phyloP scores from a whole-genome alignment of 2,888 invertebrate species.

The Spilarctia lutea region DNA sequence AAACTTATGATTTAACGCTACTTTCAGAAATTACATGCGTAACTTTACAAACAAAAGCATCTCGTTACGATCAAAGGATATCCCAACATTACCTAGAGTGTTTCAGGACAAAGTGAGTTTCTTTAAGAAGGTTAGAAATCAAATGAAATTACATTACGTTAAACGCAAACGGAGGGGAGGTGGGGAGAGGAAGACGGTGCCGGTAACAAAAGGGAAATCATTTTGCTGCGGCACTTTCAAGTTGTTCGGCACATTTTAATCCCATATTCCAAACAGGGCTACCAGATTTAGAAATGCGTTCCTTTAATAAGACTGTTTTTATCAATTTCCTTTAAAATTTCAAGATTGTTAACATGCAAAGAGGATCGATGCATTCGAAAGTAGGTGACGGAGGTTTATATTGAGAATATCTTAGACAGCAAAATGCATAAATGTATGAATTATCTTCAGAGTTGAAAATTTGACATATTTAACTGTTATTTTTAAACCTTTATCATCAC shows the following conservation, averaged over 20 bases:
- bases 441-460: too few species aligned
- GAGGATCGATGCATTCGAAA: too few species aligned
- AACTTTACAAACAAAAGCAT: slow-evolving; percentile 7
- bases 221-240: slow-evolving; percentile 59
- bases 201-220: slow-evolving; percentile 55
- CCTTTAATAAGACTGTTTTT: slow-evolving; percentile 5
- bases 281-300: slow-evolving; percentile 33
- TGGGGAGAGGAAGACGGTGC: slow-evolving; percentile 39
- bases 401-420: too few species aligned
- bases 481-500: too few species aligned
- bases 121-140: slow-evolving; percentile 66
- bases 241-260: slow-evolving; percentile 61
- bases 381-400: too few species aligned
- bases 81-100: slow-evolving; percentile 23
- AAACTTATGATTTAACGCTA: background rate
- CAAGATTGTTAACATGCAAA: background rate
- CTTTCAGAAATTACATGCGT: slow-evolving; percentile 3
- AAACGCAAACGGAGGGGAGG: slow-evolving; percentile 58
- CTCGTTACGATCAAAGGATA: slow-evolving; percentile 38
- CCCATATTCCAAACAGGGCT: slow-evolving; percentile 48
- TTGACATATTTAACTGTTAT: too few species aligned
- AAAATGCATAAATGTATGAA: too few species aligned
- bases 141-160: slow-evolving; percentile 68
- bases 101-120: slow-evolving; percentile 57
- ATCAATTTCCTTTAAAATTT: background rate